These are phyloP conservation scores for Brachyalestes nurse DNA, from an alignment of 2,797 vertebrate species.

Conservation along the genomic window DNA sequence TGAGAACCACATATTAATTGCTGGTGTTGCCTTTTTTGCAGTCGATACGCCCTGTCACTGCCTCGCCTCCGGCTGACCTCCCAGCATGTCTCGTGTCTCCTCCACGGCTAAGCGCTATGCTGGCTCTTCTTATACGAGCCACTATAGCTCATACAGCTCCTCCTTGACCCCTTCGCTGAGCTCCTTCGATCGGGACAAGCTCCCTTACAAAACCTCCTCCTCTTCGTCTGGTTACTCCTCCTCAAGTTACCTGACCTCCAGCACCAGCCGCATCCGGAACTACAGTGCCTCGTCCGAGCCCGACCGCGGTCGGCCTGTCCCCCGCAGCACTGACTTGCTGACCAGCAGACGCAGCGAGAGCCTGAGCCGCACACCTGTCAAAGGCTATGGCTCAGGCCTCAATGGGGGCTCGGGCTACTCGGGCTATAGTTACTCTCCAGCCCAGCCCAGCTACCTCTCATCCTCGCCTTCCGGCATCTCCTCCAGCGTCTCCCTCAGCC, in stretches of 20 bases:
- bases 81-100: slow-evolving; percentile 92
- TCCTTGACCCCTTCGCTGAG: slow-evolving; percentile 83
- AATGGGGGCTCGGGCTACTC: slow-evolving; percentile 83
- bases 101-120: slow-evolving; percentile 92
- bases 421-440: slow-evolving; percentile 72
- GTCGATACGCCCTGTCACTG: slow-evolving; percentile 86
- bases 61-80: slow-evolving; percentile 76
- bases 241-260: slow-evolving; percentile 81
- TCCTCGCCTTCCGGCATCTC: slow-evolving; percentile 47
- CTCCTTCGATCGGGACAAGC: slow-evolving; percentile 81
- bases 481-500: slow-evolving; percentile 78
- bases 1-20: neutral
- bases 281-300: slow-evolving; percentile 81
- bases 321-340: slow-evolving; percentile 83
- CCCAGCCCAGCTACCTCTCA: slow-evolving; percentile 81
- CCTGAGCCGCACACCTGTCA: slow-evolving; percentile 79
- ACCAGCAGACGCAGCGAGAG: slow-evolving; percentile 81
- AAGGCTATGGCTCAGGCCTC: slow-evolving; percentile 77
- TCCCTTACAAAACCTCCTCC: slow-evolving; percentile 77
- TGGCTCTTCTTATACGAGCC: slow-evolving; percentile 86
- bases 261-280: slow-evolving; percentile 72
- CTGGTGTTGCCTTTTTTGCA: slow-evolving; percentile 68
- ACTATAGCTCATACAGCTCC: slow-evolving; percentile 87
- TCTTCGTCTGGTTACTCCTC: slow-evolving; percentile 60
- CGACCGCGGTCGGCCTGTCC: slow-evolving; percentile 80